A percentile compares a stretch with the other conserved stretches of the same genome.
phyloP scores from a whole-genome alignment of 1,140 invertebrate species.

The Arion vulgaris region DNA sequence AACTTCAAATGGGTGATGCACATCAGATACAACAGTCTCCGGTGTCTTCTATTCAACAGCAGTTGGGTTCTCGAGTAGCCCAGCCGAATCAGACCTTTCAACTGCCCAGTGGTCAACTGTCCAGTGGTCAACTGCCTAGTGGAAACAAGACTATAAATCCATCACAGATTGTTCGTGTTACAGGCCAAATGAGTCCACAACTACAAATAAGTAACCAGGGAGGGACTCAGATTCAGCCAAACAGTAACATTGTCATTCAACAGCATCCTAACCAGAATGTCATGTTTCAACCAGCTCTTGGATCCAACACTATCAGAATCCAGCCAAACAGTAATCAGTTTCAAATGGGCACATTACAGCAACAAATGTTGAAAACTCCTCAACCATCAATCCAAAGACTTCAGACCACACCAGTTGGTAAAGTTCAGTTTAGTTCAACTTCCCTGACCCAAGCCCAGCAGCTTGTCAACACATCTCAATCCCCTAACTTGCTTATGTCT shows the following conservation, averaged over 20 bases:
- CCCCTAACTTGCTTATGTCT: background rate
- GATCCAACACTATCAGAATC: background rate
- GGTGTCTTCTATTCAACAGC: background rate
- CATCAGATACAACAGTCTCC: background rate
- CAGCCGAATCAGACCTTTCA: slow-evolving; percentile 16
- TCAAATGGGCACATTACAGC: slow-evolving; percentile 3
- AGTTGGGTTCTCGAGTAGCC: background rate
- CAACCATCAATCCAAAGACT: background rate
- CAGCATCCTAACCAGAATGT: background rate
- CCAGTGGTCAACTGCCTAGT: too few species aligned
- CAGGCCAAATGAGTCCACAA: slow-evolving; percentile 23
- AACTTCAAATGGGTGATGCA: slow-evolving; percentile 20
- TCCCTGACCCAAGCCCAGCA: background rate
- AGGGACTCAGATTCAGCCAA: background rate
- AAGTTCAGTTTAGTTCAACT: background rate
- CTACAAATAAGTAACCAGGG: background rate
- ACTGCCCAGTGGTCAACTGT: too few species aligned
- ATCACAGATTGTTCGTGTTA: background rate
- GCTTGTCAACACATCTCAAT: background rate
- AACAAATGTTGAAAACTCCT: background rate
- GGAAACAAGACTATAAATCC: background rate
- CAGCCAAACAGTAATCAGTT: background rate
- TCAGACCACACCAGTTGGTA: background rate
- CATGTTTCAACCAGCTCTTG: background rate
- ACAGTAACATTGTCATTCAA: slow-evolving; percentile 7